Evolutionary conservation across 1,140 invertebrate species (phyloP).

Genomic region (Lamellibrachia luymesi): DNA sequence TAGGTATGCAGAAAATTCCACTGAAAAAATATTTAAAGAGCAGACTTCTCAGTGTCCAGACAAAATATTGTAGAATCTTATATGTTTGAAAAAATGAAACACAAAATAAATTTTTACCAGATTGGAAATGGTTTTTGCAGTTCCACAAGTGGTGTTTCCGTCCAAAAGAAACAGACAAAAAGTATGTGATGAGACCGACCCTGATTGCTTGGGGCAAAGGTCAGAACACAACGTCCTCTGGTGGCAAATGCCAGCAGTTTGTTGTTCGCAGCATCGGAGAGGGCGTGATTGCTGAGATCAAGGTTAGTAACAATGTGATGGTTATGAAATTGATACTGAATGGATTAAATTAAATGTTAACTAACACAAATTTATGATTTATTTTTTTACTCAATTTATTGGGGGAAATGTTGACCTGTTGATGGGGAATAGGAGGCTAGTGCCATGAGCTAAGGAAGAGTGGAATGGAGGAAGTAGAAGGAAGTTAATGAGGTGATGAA

Average conservation of each 20-base stretch:
- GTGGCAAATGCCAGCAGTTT: constrained; percentile 49
- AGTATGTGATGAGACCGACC: constrained; percentile 52
- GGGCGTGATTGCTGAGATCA: constrained; percentile 47
- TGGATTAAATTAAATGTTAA: background rate
- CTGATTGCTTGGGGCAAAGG: constrained; percentile 53
- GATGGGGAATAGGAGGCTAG: background rate
- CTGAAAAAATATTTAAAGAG: too few relatives aligned
- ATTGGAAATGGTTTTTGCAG: constrained; percentile 41
- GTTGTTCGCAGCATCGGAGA: constrained; percentile 47
- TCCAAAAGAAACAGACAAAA: constrained; percentile 52
- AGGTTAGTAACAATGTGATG: constrained; percentile 34
- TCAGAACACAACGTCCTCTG: constrained; percentile 44
- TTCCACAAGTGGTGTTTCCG: constrained; percentile 45
- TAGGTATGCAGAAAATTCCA: too few relatives aligned
- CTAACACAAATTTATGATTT: background rate
- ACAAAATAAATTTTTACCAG: background rate
- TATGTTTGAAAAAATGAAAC: background rate
- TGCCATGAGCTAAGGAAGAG: background rate
- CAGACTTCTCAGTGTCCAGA: too few relatives aligned
- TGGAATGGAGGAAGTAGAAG: background rate
- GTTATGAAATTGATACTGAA: background rate
- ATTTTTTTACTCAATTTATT: background rate
- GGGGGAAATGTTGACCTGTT: background rate
- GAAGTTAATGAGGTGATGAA: constrained; percentile 7
- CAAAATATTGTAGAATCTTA: too few relatives aligned